These are phyloP conservation scores for Rhimphoctona megacephalus DNA, from an alignment of 2,888 invertebrate genomes.

Conservation along the genomic window DNA sequence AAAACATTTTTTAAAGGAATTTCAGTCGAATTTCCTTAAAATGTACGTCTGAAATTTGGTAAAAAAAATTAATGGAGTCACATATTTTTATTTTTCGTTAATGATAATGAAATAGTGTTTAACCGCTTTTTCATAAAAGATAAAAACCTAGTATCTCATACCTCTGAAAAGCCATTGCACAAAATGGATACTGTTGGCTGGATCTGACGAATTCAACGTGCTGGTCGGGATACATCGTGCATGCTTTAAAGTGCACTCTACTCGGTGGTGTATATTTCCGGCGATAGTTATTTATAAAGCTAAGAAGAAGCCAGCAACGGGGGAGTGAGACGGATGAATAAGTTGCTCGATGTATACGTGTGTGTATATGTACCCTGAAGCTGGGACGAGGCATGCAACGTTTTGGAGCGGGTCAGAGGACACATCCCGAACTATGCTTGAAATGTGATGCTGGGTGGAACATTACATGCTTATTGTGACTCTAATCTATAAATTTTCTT, in stretches of 20 bases:
- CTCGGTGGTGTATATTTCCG: slow-evolving; percentile 77
- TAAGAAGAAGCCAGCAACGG: slow-evolving; percentile 53
- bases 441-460: slow-evolving; percentile 52
- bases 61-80: not conserved
- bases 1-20: not conserved
- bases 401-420: slow-evolving; percentile 77
- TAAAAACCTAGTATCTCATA: not conserved
- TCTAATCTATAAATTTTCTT: slow-evolving; percentile 8
- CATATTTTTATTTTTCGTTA: not conserved
- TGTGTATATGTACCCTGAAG: slow-evolving; percentile 51
- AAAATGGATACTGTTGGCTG: slow-evolving; percentile 25
- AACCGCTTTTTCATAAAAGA: not conserved
- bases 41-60: not conserved
- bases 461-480: slow-evolving; percentile 35
- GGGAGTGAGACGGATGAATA: slow-evolving; percentile 53
- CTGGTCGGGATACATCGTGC: slow-evolving; percentile 50
- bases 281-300: slow-evolving; percentile 78
- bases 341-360: slow-evolving; percentile 56
- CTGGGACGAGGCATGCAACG: slow-evolving; percentile 71
- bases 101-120: not conserved
- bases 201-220: slow-evolving; percentile 33
- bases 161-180: slow-evolving; percentile 12
- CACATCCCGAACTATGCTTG: slow-evolving; percentile 74
- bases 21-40: not conserved
- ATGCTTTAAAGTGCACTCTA: slow-evolving; percentile 69